Base-by-base conservation (phyloP, 2,888 invertebrate genomes). In the Thymelicus sylvestris region DNA sequence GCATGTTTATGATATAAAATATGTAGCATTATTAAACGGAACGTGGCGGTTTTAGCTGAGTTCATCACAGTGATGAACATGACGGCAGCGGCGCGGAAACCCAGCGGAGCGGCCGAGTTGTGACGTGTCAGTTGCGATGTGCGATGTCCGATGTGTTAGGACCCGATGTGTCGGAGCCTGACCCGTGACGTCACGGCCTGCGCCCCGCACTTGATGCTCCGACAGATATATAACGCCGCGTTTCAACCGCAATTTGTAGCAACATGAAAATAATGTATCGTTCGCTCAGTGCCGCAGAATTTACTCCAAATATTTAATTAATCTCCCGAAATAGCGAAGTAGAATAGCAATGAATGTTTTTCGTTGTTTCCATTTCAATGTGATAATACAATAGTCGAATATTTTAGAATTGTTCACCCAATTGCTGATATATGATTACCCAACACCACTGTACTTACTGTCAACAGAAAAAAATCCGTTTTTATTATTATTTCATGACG, bases 211-310 rank as follows among this genome's bases (percentile, higher is more conserved):
- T 13, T 47, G 47, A 13, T n/a, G 47, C 13, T 47, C 47, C 47
- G n/a, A 61, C 38, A 48, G 47, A 59, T 59, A 67, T 60, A 59
- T 57, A 57, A 59, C 60, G 38, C 48, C 60, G 31, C 61, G 61
- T 44, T 61, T 12, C 61, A 41, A 61, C 60, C 60, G 41, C 67
- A 67, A 67, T 67, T 67, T 67, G 67, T 67, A 41, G 52, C 67
- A 67, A 62, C 61, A 67, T 41, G 62, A 41, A 19, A 50, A 19
- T 55, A 62, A 67, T 67, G 55, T 62, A 67, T 67, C 67, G 52
- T 62, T 31, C 62, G 52, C 44, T 24, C 61, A 19, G 12, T 61
- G 19, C 48, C 41, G 38, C 62, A 24, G 41, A n/a, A 31, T 62
- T 24, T 41, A 62, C 19, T 24, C 44, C 24, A n/a, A 67, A 62